Evolutionary conservation across 2,113 vertebrate genomes (phyloP), one percentile per base, ranked within the genome.

Genomic region (Callochromis pleurospilus): DNA sequence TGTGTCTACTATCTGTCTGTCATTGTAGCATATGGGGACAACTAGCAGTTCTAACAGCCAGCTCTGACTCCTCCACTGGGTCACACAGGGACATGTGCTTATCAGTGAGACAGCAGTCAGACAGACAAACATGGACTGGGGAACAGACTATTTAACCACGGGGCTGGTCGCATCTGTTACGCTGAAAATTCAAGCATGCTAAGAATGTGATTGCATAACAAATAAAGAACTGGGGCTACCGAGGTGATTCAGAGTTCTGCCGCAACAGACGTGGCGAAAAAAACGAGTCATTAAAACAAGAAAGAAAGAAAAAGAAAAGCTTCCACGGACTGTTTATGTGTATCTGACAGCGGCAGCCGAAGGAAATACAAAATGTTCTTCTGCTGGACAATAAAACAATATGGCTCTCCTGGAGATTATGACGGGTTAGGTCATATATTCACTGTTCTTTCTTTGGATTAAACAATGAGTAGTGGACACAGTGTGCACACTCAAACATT

Each of bases 151-250:
- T 90, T 87, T 85, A 93, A 93, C 86, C 83, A 89, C n/a, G 54
- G 79, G 86, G 90, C 81, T 36, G 73, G 84, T 82, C 77, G 26
- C 92, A 89, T 94, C 90, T 92, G 90, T 88, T 91, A 80, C 80
- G 42, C 85, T 85, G 54, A 84, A 92, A 88, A 88, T 80, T 84
- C 79, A 88, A 89, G 81, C 90, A 90, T 36, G 86, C 90, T 85
- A 89, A 91, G 83, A 91, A 91, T 89, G 88, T 53, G 26, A 86
- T 94, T 91, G 79, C 86, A 79, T 92, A 94, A 93, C 82, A 83
- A 85, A 85, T 29, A 26, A 73, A 86, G 62, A 83, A 92, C 36
- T 17, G 58, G 40, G 80, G 87, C 68, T 40, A 26, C 21, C 17
- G 81, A 89, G 86, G 83, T 86, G 85, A 85, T 83, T 88, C 83